A percentile compares a stretch with the other conserved stretches of the same genome.
Evolutionary conservation across 2,797 vertebrate species (phyloP).

Genomic region (Emydoidea blandingii): DNA sequence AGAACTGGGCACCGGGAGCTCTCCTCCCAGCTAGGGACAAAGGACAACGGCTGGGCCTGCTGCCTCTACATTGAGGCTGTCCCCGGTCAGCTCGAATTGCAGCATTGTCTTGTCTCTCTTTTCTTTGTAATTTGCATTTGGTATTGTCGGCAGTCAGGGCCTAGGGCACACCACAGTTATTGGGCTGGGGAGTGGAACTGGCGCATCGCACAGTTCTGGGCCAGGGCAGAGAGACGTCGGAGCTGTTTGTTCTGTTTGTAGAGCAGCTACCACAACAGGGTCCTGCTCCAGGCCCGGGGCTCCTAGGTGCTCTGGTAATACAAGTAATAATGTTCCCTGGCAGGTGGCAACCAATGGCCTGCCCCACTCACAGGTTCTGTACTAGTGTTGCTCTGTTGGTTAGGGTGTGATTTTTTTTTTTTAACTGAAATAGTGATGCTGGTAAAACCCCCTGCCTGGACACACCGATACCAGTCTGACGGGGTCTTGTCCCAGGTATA

Average conservation of each 20-base stretch:
- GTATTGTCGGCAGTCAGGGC: rapidly evolving
- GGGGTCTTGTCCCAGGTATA: too few species aligned
- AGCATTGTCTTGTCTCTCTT: background rate
- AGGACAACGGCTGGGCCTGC: background rate
- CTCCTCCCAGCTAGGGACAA: rapidly evolving
- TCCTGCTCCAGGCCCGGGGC: background rate
- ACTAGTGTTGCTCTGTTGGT: rapidly evolving
- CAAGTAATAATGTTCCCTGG: background rate
- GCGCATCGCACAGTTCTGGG: background rate
- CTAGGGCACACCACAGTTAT: background rate
- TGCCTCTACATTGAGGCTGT: background rate
- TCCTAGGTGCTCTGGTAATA: background rate
- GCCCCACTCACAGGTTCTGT: background rate
- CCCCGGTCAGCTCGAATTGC: too few species aligned
- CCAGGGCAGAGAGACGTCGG: background rate
- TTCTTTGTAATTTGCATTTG: background rate
- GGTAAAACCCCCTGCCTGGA: background rate
- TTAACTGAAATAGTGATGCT: background rate
- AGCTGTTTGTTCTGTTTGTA: background rate
- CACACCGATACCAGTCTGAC: background rate
- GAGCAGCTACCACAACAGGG: background rate
- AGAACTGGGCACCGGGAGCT: background rate
- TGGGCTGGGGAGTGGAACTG: too few species aligned
- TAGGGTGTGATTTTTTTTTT: background rate
- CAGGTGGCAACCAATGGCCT: background rate